These are phyloP conservation scores for Calyptommatus sinebrachiatus DNA, from an alignment of 2,113 vertebrate genomes.

Conservation along the genomic window DNA sequence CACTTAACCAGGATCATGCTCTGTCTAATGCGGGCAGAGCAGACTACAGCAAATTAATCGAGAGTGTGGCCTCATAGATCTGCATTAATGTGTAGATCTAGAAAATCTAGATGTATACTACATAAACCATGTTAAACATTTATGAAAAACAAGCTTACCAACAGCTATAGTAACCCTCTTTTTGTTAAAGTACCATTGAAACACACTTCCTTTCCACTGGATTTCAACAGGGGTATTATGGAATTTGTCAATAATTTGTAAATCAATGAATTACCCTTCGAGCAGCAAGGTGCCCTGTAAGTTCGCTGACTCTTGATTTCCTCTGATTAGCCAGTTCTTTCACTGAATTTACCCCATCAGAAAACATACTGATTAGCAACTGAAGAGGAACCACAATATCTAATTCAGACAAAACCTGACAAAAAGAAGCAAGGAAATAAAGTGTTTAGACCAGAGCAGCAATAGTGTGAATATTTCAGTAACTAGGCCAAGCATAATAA, in stretches of 20 bases:
- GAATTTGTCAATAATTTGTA: slow-evolving; percentile 1
- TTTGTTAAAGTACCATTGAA: neutral
- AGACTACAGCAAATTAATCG: no score
- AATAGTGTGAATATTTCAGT: slow-evolving; percentile 11
- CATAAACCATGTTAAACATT: no score
- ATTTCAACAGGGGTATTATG: neutral
- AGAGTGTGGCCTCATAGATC: no score
- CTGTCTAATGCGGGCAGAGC: no score
- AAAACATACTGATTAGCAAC: slow-evolving; percentile 97
- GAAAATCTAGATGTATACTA: no score
- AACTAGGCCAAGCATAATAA: neutral
- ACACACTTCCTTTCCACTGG: neutral
- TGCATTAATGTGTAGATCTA: no score
- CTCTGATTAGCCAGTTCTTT: slow-evolving; percentile 97
- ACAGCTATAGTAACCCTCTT: no score
- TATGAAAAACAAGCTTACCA: no score
- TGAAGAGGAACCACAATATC: slow-evolving; percentile 97
- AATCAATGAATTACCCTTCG: slow-evolving; percentile 82
- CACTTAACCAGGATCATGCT: no score
- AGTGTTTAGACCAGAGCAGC: slow-evolving; percentile 42
- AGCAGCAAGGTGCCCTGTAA: slow-evolving; percentile 81
- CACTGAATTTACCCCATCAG: slow-evolving; percentile 97
- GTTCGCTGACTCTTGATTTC: slow-evolving; percentile 83
- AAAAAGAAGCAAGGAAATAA: slow-evolving; percentile 40
- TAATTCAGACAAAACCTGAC: slow-evolving; percentile 92